These are phyloP conservation scores for Drosophila affinis DNA, from an alignment of 2,888 invertebrate species.

Conservation along the genomic window DNA sequence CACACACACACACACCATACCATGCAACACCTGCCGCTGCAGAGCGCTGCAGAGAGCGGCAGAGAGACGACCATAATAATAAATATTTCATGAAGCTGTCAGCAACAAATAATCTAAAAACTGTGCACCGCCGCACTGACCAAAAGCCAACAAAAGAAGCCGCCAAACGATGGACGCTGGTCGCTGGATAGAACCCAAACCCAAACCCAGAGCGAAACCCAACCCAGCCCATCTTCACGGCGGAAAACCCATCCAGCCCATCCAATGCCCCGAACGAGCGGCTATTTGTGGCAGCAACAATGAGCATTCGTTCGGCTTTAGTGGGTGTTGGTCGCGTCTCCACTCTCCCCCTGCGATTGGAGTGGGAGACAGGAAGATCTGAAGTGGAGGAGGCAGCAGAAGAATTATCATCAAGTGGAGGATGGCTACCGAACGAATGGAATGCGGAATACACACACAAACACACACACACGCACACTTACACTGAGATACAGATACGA, in stretches of 20 bases:
- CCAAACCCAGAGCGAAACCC: constrained; percentile 35
- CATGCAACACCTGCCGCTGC: constrained; percentile 65
- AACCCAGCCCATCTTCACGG: constrained; percentile 4
- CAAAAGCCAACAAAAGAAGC: constrained; percentile 74
- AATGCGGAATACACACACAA: constrained; percentile 66
- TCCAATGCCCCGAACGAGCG: not conserved
- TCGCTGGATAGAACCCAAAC: constrained; percentile 37
- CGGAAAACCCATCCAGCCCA: not conserved
- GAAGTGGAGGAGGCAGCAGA: not conserved
- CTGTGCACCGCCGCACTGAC: constrained; percentile 62
- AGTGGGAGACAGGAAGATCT: not conserved
- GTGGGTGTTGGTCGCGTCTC: constrained; percentile 33
- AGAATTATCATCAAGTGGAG: not conserved
- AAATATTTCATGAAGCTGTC: constrained; percentile 81
- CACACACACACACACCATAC: constrained; percentile 2
- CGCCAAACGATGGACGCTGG: constrained; percentile 47
- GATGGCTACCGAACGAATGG: constrained; percentile 53
- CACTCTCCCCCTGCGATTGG: not conserved
- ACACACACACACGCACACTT: not conserved
- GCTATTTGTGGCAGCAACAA: constrained; percentile 40
- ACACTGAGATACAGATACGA: not conserved
- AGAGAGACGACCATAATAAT: constrained; percentile 67
- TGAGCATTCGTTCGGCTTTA: constrained; percentile 37
- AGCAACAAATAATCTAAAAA: constrained; percentile 80
- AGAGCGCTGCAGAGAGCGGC: constrained; percentile 16